phyloP scores from a whole-genome alignment of 2,113 vertebrate genomes.

The Probosciger aterrimus region DNA sequence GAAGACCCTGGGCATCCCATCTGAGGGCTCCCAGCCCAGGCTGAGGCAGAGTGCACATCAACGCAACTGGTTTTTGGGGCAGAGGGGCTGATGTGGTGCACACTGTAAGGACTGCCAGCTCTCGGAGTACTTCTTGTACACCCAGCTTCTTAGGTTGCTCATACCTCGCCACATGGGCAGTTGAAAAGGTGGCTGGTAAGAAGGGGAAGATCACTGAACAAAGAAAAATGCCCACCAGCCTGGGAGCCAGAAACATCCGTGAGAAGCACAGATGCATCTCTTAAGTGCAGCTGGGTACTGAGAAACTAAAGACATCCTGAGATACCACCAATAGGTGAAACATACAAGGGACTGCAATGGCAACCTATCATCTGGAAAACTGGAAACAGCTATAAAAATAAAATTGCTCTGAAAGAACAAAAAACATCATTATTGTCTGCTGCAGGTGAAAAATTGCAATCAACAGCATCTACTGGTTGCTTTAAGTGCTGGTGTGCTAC shows the following conservation, averaged over 20 bases:
- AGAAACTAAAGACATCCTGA: background rate
- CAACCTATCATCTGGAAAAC: background rate
- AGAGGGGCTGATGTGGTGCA: accelerated
- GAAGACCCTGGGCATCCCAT: background rate
- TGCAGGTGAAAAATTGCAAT: background rate
- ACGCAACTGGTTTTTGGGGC: background rate
- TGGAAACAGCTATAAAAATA: background rate
- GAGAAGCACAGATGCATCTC: background rate
- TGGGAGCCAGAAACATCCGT: background rate
- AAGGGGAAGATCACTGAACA: background rate
- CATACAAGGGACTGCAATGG: background rate
- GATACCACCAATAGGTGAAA: background rate
- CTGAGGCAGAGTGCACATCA: background rate
- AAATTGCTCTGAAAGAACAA: background rate
- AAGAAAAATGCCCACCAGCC: background rate
- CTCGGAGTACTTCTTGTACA: accelerated
- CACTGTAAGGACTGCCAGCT: accelerated
- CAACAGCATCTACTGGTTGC: background rate
- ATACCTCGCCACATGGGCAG: accelerated
- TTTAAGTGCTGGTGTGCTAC: background rate
- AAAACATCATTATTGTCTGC: background rate
- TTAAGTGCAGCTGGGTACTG: background rate
- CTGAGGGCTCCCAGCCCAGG: no score
- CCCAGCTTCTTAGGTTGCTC: background rate
- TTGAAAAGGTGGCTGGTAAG: accelerated